phyloP scores from a whole-genome alignment of 2,113 vertebrate species.

The Climacteris rufus region DNA sequence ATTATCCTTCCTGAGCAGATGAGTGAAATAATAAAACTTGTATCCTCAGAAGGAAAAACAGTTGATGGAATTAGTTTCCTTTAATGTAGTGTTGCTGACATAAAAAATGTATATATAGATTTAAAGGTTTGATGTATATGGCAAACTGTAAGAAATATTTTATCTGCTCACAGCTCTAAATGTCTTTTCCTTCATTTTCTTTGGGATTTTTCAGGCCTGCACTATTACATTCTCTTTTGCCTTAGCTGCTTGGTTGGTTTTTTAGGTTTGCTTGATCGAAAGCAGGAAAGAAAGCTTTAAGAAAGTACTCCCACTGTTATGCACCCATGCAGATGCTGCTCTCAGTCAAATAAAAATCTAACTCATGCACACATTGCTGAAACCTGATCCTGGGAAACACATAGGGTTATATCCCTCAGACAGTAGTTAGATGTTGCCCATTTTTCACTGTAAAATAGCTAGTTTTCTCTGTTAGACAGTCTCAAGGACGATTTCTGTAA shows the following conservation, averaged over 20 bases:
- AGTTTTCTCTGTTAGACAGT: no score
- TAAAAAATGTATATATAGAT: background rate
- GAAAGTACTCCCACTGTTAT: background rate
- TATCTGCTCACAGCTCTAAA: background rate
- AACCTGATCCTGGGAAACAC: background rate
- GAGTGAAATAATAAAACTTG: background rate
- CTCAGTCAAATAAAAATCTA: background rate
- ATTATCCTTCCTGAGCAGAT: background rate
- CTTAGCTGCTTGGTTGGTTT: background rate
- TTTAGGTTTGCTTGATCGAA: background rate
- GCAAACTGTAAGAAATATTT: background rate
- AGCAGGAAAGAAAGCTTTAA: background rate
- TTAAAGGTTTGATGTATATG: background rate
- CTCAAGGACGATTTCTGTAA: no score
- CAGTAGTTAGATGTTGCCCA: background rate
- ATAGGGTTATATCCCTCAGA: background rate
- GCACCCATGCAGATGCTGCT: background rate
- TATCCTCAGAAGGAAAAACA: background rate
- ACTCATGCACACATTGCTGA: rapidly evolving
- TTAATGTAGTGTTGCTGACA: background rate
- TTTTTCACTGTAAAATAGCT: no score
- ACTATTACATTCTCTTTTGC: background rate
- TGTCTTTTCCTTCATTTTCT: background rate
- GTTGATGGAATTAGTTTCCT: background rate
- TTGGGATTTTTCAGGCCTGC: background rate